Conservation (phyloP, 1,140 invertebrate genomes). For the Samia ricini region DNA sequence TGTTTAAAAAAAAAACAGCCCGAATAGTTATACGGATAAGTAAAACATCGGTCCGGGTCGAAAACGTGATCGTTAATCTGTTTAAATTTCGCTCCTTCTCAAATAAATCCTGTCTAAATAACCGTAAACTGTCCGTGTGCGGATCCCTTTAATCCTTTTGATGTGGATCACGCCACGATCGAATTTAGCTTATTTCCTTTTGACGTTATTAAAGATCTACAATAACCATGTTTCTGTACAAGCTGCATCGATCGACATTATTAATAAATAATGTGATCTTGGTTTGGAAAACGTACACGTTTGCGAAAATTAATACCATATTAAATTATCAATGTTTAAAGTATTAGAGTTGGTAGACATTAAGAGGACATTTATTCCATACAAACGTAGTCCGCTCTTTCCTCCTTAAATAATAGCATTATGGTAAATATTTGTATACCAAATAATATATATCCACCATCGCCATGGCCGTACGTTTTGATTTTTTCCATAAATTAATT, state of each 20-base stretch:
- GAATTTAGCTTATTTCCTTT: constrained; percentile 31
- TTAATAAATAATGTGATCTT: no score
- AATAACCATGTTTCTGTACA: not conserved
- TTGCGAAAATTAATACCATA: no score
- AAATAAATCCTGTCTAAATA: constrained; percentile 50
- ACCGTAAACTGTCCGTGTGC: constrained; percentile 43
- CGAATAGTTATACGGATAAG: constrained; percentile 31
- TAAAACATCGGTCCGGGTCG: constrained; percentile 21
- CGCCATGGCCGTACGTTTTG: no score
- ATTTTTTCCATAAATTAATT: no score
- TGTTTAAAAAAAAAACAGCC: constrained; percentile 26
- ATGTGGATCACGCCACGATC: constrained; percentile 35
- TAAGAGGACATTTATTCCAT: no score
- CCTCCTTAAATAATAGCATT: no score
- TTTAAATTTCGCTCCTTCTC: constrained; percentile 37
- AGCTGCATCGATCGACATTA: not conserved
- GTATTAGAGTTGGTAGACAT: no score
- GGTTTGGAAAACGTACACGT: no score
- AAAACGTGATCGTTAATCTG: constrained; percentile 36
- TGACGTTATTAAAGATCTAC: constrained; percentile 14
- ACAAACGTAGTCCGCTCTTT: no score
- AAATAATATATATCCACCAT: no score
- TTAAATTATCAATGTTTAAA: no score
- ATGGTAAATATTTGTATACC: no score
- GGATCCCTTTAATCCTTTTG: constrained; percentile 39